Evolutionary conservation across 1,140 invertebrate species (phyloP), one percentile per base, ranked within the genome.

Genomic region (Hyphantria cunea): DNA sequence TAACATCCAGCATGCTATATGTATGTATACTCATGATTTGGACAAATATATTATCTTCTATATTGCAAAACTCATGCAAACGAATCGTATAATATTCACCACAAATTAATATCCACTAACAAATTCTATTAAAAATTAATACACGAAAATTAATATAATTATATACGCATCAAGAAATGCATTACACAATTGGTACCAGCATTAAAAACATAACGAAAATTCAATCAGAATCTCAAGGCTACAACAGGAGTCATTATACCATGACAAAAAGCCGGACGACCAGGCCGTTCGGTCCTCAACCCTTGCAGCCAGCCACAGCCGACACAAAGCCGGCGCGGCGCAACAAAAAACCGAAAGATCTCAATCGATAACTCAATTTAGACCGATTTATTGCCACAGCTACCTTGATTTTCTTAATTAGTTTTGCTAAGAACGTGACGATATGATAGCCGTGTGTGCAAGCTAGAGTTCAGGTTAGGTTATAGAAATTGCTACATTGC

Each of bases 361-460:
- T 50, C 14, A 51, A 31, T 25, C 53, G 58, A 65, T 69, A 65
- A 69, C 67, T 69, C 67, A 69, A 69, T 69, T 65, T 69, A 58
- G 53, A 12, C 48, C 61, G 54, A 54, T 61, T 58, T 61, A 61
- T 52, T 45, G 34, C 51, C 14, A 12, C 56, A 42, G 37, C 37
- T 60, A 50, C 37, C 45, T 59, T 47, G 14, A 9, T 39, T 39
- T 44, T 44, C 41, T 44, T 44, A 44, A 44, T 44, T 44, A 44
- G 41, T 44, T 44, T 44, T 13, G 41, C 0, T 39, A 39, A 12
- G 3, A 44, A 44, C 41, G 41, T 44, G 41, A 44, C 1, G 41
- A 12, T 44, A 44, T 44, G 41, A 44, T 12, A 12, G 13, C 11
- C 0, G 34, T 37, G 5, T 5, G 17, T 25, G 17, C 17, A 1